A percentile compares a stretch with the other conserved stretches of the same genome.
Evolutionary conservation across 2,888 invertebrate species (phyloP).

Genomic region (Calliphora vomitoria): DNA sequence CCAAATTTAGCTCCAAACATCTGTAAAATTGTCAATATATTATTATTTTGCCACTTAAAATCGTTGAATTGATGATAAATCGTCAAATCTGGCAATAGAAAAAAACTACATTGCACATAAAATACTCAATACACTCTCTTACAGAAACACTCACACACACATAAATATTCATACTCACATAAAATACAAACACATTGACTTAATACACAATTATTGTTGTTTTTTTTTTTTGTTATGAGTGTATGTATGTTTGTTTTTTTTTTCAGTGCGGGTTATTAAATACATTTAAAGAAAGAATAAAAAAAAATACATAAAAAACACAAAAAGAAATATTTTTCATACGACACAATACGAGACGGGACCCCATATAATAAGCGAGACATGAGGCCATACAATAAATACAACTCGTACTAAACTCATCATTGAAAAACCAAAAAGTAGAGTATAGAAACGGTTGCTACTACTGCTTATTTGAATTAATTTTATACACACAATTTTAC

Average conservation of each 20-base stretch:
- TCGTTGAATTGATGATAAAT: not conserved
- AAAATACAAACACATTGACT: constrained; percentile 47
- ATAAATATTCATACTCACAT: constrained; percentile 46
- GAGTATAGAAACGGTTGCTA: constrained; percentile 28
- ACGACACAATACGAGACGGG: constrained; percentile 65
- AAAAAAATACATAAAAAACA: constrained; percentile 58
- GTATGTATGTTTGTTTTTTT: constrained; percentile 44
- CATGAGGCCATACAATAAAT: constrained; percentile 70
- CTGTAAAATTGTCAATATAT: too few species aligned
- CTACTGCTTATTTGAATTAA: constrained; percentile 13
- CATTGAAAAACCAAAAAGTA: constrained; percentile 1
- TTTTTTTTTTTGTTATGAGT: constrained; percentile 5
- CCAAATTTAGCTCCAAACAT: too few species aligned
- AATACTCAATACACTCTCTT: constrained; percentile 51
- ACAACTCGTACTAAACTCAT: constrained; percentile 49
- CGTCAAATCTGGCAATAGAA: constrained; percentile 35
- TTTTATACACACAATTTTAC: constrained; percentile 20
- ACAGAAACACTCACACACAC: constrained; percentile 39
- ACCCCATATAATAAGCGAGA: constrained; percentile 67
- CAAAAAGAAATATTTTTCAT: constrained; percentile 45
- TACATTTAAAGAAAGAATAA: constrained; percentile 62
- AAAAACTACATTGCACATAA: constrained; percentile 49
- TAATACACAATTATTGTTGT: constrained; percentile 50
- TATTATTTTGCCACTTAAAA: too few species aligned
- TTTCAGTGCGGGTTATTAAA: constrained; percentile 68